Evolutionary conservation across 1,140 invertebrate genomes (phyloP), one percentile per base, ranked within the genome.

Genomic region (Triops longicaudatus): DNA sequence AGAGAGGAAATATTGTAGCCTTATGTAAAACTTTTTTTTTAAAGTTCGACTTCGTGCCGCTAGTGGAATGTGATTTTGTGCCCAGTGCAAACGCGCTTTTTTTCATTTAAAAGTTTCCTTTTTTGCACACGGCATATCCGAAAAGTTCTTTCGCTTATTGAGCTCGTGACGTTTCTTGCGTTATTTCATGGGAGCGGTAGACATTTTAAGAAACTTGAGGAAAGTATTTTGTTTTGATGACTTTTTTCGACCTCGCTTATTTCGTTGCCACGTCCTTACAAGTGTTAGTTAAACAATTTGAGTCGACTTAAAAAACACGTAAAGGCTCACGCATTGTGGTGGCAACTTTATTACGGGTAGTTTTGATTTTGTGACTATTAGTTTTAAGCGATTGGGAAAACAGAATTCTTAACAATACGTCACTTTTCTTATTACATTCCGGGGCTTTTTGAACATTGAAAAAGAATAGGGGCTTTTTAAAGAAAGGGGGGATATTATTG

Each of bases 271-370:
- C n/a, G 50, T 63, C 50, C 50, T 14, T 14, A 63, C 6, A 63
- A 63, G 50, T 63, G 17, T 63, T 63, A 63, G 14, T 63, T 12
- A n/a, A 7, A 63, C 3, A 10, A 63, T 22, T 63, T 17, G 17
- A 63, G 50, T 63, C 31, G 10, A 63, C 17, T 63, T 6, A 63
- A 63, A 63, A 63, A 63, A 63, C 43, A 44, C 50, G 50, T n/a
- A 63, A 63, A 63, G 50, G 50, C 50, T 63, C 50, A 63, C 50
- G 50, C 50, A 63, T 63, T 63, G 50, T 63, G 50, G 50, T 63
- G 50, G 50, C 50, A 63, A 22, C 22, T 63, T 63, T 12, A 12
- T 17, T 63, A 63, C 50, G 50, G 50, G 50, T 63, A 63, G 50
- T 22, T 63, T 63, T 17, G 4, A 63, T 22, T 63, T 44, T 0